A percentile compares a stretch with the other conserved stretches of the same genome.
phyloP scores from a whole-genome alignment of 2,888 invertebrate genomes.

The Dusona sp. region DNA sequence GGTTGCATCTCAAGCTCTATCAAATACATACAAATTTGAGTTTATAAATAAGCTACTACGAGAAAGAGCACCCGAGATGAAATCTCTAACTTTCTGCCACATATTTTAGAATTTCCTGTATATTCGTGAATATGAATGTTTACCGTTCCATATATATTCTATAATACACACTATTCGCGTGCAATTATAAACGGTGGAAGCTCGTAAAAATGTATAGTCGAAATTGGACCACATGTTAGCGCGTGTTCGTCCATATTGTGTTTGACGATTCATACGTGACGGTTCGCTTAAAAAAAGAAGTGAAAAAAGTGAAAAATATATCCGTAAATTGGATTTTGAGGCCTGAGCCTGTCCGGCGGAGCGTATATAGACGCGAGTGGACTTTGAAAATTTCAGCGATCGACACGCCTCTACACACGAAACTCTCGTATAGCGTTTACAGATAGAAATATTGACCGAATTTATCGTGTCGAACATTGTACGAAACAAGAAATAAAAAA shows the following conservation, averaged over 20 bases:
- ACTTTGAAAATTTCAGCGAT: constrained; percentile 13
- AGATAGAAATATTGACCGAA: constrained; percentile 11
- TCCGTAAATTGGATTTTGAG: constrained; percentile 50
- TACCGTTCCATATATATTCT: too few species aligned
- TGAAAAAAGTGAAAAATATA: constrained; percentile 11
- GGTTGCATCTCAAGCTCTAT: too few species aligned
- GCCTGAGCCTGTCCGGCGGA: constrained; percentile 2
- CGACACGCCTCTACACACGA: not conserved
- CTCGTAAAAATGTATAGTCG: too few species aligned
- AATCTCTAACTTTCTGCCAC: too few species aligned
- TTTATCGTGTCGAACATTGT: constrained; percentile 37
- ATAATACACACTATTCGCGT: too few species aligned
- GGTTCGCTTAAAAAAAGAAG: not conserved
- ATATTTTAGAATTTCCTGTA: too few species aligned
- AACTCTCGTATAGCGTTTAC: not conserved
- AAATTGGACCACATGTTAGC: not conserved
- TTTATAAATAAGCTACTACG: too few species aligned
- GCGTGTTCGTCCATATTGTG: not conserved
- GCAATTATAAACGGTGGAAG: too few species aligned
- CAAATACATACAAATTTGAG: too few species aligned
- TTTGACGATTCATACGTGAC: constrained; percentile 23
- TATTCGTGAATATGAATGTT: too few species aligned
- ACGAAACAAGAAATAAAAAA: not conserved
- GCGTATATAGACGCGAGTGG: not conserved
- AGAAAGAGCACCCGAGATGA: too few species aligned